Conservation (phyloP, 2,797 vertebrate genomes). For the Protonibea diacanthus region DNA sequence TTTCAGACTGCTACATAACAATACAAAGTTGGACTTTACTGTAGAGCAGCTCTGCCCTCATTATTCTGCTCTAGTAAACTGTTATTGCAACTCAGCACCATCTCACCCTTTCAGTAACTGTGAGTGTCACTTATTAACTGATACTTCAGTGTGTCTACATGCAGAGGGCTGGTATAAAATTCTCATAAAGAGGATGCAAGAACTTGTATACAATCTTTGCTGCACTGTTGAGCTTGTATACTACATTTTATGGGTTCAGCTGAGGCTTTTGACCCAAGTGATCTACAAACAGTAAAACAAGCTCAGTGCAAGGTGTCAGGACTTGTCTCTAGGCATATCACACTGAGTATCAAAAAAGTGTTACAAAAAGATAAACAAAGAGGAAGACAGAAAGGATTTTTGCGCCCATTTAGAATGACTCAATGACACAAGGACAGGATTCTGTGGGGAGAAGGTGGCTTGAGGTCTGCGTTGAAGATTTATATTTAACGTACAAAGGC, state of each 20-base stretch:
- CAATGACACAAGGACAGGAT: constrained; percentile 8
- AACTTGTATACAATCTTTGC: neutral
- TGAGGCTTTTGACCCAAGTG: neutral
- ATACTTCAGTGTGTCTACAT: neutral
- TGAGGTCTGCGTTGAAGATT: constrained; percentile 9
- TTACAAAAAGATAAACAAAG: constrained; percentile 5
- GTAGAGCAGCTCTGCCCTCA: constrained; percentile 11
- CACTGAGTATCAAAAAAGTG: neutral
- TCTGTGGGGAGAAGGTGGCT: constrained; percentile 1
- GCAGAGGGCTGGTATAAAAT: constrained; percentile 13
- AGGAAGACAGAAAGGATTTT: neutral
- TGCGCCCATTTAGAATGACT: constrained; percentile 21
- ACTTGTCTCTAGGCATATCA: neutral
- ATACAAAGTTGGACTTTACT: constrained; percentile 37
- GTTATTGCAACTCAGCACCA: constrained; percentile 64
- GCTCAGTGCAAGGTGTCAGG: neutral
- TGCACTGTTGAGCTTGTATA: neutral
- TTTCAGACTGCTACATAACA: neutral
- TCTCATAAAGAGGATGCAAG: constrained; percentile 19
- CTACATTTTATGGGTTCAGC: constrained; percentile 20
- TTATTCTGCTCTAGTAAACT: constrained; percentile 49
- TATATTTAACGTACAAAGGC: constrained; percentile 24
- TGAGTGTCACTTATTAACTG: constrained; percentile 70
- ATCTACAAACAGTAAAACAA: constrained; percentile 25
- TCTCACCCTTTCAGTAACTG: constrained; percentile 16